These are phyloP conservation scores for Mormyrus iriodes DNA, from an alignment of 2,113 vertebrate genomes.

Conservation along the genomic window DNA sequence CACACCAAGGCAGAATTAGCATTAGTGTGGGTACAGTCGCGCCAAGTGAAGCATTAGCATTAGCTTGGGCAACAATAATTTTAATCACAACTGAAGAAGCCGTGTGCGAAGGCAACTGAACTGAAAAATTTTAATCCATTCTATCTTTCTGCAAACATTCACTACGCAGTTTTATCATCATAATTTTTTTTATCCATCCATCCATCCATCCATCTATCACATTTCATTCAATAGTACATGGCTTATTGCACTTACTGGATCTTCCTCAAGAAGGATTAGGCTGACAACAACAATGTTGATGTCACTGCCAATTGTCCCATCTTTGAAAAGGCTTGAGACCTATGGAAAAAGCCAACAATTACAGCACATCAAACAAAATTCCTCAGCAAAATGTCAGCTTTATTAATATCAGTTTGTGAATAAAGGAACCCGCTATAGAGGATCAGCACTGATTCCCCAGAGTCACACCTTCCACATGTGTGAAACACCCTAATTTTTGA, in stretches of 20 bases:
- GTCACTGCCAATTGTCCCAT: slow-evolving; percentile 92
- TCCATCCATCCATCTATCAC: background rate
- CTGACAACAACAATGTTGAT: slow-evolving; percentile 94
- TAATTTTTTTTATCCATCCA: background rate
- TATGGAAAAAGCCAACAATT: slow-evolving; percentile 37
- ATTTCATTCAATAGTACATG: background rate
- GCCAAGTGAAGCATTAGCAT: background rate
- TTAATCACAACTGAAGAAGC: background rate
- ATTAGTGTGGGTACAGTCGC: background rate
- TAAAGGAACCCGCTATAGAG: background rate
- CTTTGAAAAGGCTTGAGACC: slow-evolving; percentile 97
- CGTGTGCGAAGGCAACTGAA: background rate
- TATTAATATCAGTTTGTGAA: background rate
- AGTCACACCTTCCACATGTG: background rate
- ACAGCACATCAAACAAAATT: background rate
- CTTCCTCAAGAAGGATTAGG: slow-evolving; percentile 86
- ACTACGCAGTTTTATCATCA: background rate
- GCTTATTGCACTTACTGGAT: slow-evolving; percentile 74
- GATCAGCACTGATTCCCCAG: background rate
- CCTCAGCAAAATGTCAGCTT: background rate
- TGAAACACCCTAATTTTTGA: background rate
- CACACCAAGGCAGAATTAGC: background rate
- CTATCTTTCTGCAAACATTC: background rate
- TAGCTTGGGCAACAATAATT: too few species aligned
- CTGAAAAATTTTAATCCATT: background rate